Percentiles rank a stretch among this genome's conserved stretches.
These are phyloP conservation scores for Pyxicephalus adspersus DNA, from an alignment of 2,113 vertebrate species.

Conservation along the genomic window DNA sequence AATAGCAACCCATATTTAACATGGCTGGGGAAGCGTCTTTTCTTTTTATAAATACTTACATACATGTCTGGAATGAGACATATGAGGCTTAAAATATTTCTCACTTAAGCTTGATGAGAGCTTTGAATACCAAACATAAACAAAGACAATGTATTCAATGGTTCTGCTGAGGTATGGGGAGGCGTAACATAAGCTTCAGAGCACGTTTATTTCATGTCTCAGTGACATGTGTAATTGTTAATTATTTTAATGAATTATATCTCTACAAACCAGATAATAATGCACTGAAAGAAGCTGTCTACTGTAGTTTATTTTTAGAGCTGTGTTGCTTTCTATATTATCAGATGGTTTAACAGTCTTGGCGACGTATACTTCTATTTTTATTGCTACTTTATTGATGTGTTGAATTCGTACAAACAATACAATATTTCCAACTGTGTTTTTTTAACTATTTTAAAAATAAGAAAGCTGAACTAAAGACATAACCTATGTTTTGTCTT, in stretches of 20 bases:
- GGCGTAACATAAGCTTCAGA: conserved; percentile 8
- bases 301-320: neutral
- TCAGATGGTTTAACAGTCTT: neutral
- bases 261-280: conserved; percentile 24
- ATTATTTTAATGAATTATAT: conserved; percentile 30
- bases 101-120: conserved; percentile 47
- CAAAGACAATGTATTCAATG: conserved; percentile 33
- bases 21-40: neutral
- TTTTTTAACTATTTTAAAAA: too few relatives aligned
- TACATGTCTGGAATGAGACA: conserved; percentile 42
- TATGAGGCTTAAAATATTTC: conserved; percentile 38
- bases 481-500: too few relatives aligned
- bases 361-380: neutral
- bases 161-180: conserved; percentile 1
- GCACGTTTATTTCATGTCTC: neutral
- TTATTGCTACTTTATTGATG: neutral
- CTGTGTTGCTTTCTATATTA: neutral
- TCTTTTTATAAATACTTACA: conserved; percentile 24
- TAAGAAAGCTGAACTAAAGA: too few relatives aligned
- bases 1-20: neutral
- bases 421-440: too few relatives aligned
- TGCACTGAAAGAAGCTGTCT: conserved; percentile 13
- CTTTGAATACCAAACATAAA: conserved; percentile 52
- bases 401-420: too few relatives aligned
- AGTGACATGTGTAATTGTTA: conserved; percentile 28